These are phyloP conservation scores for Gymnoscopelus braueri DNA, from an alignment of 2,797 vertebrate species.

Conservation along the genomic window DNA sequence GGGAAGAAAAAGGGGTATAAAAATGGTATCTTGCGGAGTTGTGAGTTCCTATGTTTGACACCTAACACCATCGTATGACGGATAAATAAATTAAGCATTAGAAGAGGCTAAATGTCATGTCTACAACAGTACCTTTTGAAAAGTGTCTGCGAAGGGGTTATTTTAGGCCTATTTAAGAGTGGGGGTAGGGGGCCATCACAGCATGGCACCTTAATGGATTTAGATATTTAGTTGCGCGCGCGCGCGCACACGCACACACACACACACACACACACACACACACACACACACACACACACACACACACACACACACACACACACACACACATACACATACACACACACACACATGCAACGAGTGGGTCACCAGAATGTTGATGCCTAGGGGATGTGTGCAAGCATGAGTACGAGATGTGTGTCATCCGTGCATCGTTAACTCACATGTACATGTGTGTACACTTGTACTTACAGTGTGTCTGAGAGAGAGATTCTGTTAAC, in stretches of 20 bases:
- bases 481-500: too few species aligned
- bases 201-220: conserved; percentile 44
- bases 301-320: too few species aligned
- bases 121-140: conserved; percentile 62
- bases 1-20: too few species aligned
- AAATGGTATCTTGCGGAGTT: too few species aligned
- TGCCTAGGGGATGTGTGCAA: conserved; percentile 33
- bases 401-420: not conserved
- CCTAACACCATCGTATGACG: too few species aligned
- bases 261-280: conserved; percentile 21
- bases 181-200: conserved; percentile 26
- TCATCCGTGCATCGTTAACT: too few species aligned
- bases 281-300: too few species aligned
- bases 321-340: not conserved
- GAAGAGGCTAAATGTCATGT: conserved; percentile 66
- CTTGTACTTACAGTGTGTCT: too few species aligned
- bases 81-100: conserved; percentile 36
- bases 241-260: conserved; percentile 19
- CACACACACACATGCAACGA: conserved; percentile 40
- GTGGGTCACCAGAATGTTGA: conserved; percentile 53
- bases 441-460: too few species aligned
- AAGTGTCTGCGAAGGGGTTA: conserved; percentile 47
- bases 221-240: conserved; percentile 38
- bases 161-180: not conserved
- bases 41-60: too few species aligned